A percentile compares a stretch with the other conserved stretches of the same genome.
Evolutionary conservation across 1,140 invertebrate species (phyloP).

Genomic region (Arion vulgaris): DNA sequence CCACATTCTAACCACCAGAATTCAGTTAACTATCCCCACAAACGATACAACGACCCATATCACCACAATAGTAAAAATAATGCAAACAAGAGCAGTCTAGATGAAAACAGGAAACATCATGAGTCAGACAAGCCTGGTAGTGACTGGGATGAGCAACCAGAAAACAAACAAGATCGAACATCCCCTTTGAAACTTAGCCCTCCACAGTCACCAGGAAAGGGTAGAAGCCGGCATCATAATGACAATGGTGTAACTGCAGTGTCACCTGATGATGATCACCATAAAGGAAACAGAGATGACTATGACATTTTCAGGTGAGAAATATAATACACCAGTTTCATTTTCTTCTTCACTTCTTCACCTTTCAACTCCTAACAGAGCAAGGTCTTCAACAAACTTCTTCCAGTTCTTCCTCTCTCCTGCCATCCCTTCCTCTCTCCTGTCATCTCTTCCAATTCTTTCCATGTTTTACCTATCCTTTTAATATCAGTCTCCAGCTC

Average conservation of each 20-base stretch:
- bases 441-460: too few relatives aligned
- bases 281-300: conserved; percentile 1
- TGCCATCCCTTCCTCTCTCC: too few relatives aligned
- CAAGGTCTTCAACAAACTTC: too few relatives aligned
- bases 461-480: too few relatives aligned
- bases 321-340: too few relatives aligned
- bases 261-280: conserved; percentile 8
- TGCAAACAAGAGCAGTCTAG: background rate
- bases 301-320: conserved; percentile 33
- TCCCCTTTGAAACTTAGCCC: background rate
- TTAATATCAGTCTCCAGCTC: too few relatives aligned
- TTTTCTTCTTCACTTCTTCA: too few relatives aligned
- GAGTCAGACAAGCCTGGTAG: background rate
- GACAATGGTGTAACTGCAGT: background rate
- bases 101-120: background rate
- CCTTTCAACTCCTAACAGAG: too few relatives aligned
- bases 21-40: background rate
- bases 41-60: background rate
- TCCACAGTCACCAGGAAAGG: background rate
- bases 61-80: background rate
- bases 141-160: conserved; percentile 24
- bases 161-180: background rate
- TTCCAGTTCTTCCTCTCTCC: too few relatives aligned
- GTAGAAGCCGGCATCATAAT: conserved; percentile 3
- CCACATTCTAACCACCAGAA: background rate